Evolutionary conservation across 2,113 vertebrate genomes (phyloP), one percentile per base, ranked within the genome.

Genomic region (Sakesphorus luctuosus): DNA sequence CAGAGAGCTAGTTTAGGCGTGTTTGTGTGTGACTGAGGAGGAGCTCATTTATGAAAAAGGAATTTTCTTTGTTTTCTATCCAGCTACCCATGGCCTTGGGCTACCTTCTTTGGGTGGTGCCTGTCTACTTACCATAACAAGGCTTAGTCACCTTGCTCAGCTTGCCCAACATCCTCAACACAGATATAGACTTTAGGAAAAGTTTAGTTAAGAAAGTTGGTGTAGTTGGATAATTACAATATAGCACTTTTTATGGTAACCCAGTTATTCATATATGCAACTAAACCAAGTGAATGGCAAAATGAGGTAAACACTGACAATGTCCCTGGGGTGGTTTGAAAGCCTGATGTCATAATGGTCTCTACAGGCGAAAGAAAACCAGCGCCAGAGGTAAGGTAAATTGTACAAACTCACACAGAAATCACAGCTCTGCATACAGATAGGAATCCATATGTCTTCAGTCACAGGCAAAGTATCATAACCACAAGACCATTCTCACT

Each of bases 51-150:
- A 89, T 72, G 80, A 52, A 93, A 67, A 84, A 81, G 47, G 76
- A 90, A 94, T 97, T 87, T 90, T 84, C 94, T 96, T 96, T 97
- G 96, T 95, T 93, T 97, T 95, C 74, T 65, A 47, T 94, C 95
- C 96, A 97, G 93, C 65, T 94, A 66, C 65, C 86, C 73, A 61
- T 56, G 68, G 86, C 95, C 80, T 91, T 84, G 61, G 52, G 95
- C 80, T 81, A 65, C 73, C 71, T 93, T 94, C 86, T 65, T 63
- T 94, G 95, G 89, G 94, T 93, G 94, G 91, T 59, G 89, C 67
- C 80, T 84, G 40, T 74, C 86, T 90, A 16, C 29, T 94, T 74
- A 89, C 16, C 86, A 87, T 92, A 97, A 87, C 56, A 93, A 93
- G 73, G 47, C 29, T 93, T 59, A 52, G 68, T 74, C 61, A 68